These are phyloP conservation scores for Accipiter virgatus DNA, from an alignment of 2,113 vertebrate genomes.

Conservation along the genomic window DNA sequence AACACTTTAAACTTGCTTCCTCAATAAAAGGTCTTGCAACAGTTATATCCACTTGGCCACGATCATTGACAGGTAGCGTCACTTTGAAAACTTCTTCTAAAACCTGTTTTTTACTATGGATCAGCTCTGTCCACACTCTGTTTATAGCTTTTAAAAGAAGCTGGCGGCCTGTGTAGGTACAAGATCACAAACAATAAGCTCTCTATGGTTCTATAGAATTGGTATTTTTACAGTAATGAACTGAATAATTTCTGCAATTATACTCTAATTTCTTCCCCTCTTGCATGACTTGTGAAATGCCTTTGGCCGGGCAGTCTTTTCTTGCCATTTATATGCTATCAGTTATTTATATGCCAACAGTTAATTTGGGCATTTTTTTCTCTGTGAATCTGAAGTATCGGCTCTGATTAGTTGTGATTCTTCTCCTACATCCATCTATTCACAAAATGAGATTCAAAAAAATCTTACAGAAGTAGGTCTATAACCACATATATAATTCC, in stretches of 20 bases:
- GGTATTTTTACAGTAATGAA: background rate
- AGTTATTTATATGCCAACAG: background rate
- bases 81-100: constrained; percentile 96
- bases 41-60: constrained; percentile 92
- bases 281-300: background rate
- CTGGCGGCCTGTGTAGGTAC: constrained; percentile 83
- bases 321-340: background rate
- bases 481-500: background rate
- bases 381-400: background rate
- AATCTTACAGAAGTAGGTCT: background rate
- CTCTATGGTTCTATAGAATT: fast-evolving
- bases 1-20: constrained; percentile 91
- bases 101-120: constrained; percentile 94
- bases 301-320: background rate
- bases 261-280: background rate
- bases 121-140: constrained; percentile 97
- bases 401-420: background rate
- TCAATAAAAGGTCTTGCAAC: constrained; percentile 87
- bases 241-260: background rate
- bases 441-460: background rate
- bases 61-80: constrained; percentile 90
- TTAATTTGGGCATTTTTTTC: background rate
- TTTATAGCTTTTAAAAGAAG: constrained; percentile 96
- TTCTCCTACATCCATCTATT: background rate
- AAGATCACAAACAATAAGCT: background rate